Base-by-base conservation (phyloP, 2,888 invertebrate genomes). In the Entomobrya proxima region DNA sequence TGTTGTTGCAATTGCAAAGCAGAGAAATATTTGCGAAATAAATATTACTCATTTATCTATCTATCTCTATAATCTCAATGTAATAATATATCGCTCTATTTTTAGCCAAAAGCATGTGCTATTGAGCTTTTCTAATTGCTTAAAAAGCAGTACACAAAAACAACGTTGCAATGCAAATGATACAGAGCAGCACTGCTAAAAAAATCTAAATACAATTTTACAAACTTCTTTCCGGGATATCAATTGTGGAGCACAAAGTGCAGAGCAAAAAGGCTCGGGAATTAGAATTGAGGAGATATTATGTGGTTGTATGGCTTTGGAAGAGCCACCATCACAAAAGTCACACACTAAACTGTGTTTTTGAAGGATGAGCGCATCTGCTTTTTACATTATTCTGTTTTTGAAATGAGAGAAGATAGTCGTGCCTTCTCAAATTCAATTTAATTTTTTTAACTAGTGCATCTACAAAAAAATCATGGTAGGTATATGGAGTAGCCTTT, bases 281-380 rank as follows among this genome's bases (percentile, higher is more conserved):
- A 58, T 9, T 13, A 30, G n/a, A 58, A 58, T n/a, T n/a, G n/a
- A 40, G 1, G 40, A 58, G 7, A 58, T 2, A 5, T 2, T 15
- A 30, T 32, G 32, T 32, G n/a, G 32, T 30, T 58, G 44, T 40
- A 40, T 9, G 40, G 40, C 7, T 67, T 37, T 27, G 55, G 21
- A 55, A 27, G 2, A 37, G 5, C 44, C 44, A 47, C 15, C 13
- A 35, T 21, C 75, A 75, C 75, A 52, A 75, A 75, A 75, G 75
- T 75, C 75, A 75, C 3, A 52, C 55, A 50, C 27, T 64, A 32
- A 58, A 58, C 67, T 40, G 40, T 67, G 37, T 47, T 75, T 75
- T 50, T 75, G 75, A 75, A 75, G 50, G 30, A 75, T 75, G 75
- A 75, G 50, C 32, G 27, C 75, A 75, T 75, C 75, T 75, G 75